A percentile compares a stretch with the other conserved stretches of the same genome.
phyloP scores from a whole-genome alignment of 2,797 vertebrate genomes.

The Sphenopsis melanotis region DNA sequence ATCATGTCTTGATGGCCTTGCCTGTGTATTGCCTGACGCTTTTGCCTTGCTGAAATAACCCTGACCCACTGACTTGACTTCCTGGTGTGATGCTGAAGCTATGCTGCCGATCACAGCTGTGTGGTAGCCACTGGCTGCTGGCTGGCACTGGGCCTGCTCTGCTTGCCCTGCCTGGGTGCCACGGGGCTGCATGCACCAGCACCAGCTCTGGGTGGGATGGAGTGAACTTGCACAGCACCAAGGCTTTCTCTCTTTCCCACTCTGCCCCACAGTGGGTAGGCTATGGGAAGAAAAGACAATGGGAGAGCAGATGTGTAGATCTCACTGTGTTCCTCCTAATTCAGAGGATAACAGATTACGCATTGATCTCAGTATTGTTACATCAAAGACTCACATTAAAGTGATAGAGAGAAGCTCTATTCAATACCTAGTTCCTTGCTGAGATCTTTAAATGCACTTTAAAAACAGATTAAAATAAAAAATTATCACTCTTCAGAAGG shows the following conservation, averaged over 20 bases:
- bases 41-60: not conserved
- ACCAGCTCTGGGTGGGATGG: not conserved
- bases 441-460: not conserved
- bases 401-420: not conserved
- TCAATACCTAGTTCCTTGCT: not conserved
- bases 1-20: not conserved
- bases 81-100: not conserved
- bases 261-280: not conserved
- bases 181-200: fast-evolving
- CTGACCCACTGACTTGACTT: not conserved
- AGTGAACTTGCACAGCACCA: not conserved
- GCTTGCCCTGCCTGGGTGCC: not conserved
- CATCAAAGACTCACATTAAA: not conserved
- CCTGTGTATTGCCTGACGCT: not conserved
- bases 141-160: not conserved
- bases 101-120: not conserved
- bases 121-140: not conserved
- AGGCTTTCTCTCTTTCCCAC: not conserved
- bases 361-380: not conserved
- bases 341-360: not conserved
- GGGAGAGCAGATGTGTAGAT: not conserved
- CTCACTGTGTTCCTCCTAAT: not conserved
- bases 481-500: not conserved
- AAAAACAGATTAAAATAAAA: not conserved
- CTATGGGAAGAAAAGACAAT: not conserved